Evolutionary conservation across 2,797 vertebrate genomes (phyloP).

Genomic region (Emydoidea blandingii): DNA sequence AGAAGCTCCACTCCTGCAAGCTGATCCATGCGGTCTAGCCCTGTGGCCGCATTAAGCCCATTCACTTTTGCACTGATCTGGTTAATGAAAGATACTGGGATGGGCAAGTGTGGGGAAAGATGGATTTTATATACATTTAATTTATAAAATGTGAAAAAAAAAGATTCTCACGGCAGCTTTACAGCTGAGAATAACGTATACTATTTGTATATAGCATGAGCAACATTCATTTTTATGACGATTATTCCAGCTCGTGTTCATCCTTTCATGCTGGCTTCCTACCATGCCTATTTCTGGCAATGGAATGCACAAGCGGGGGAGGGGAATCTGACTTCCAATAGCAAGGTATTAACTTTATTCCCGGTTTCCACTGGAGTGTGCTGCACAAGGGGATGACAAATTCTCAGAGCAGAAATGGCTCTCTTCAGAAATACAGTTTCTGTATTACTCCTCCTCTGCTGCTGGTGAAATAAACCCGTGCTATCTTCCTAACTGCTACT

Average conservation of each 20-base stretch:
- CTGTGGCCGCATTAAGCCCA: not conserved
- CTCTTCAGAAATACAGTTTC: not conserved
- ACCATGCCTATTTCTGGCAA: not conserved
- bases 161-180: not conserved
- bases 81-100: not conserved
- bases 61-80: not conserved
- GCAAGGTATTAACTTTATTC: not conserved
- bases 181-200: accelerated
- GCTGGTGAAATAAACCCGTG: not conserved
- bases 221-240: not conserved
- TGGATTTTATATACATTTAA: not conserved
- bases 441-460: not conserved
- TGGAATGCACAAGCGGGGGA: not conserved
- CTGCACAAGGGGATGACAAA: not conserved
- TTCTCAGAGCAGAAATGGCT: not conserved
- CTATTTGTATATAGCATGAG: not conserved
- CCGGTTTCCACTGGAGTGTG: not conserved
- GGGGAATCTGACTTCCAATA: not conserved
- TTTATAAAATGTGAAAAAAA: not conserved
- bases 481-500: not conserved
- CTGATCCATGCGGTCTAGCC: not conserved
- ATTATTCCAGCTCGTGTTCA: slow-evolving; percentile 28
- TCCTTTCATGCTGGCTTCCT: not conserved
- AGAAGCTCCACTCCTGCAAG: not conserved
- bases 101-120: not conserved